Evolutionary conservation across 2,113 vertebrate species (phyloP).

Genomic region (Prinia subflava): DNA sequence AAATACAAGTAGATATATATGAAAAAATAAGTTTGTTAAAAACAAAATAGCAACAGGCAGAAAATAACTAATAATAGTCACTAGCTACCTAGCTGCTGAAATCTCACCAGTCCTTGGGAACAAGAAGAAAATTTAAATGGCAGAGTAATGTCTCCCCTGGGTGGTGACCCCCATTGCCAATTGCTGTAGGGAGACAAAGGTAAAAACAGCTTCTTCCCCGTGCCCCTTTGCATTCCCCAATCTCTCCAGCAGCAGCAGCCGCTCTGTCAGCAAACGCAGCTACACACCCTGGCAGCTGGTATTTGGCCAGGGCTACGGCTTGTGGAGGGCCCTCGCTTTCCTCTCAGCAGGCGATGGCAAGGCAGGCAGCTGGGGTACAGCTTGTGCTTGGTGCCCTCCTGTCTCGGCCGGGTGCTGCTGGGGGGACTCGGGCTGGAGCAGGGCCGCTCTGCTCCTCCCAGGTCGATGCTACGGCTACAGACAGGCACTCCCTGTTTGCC

Average conservation of each 20-base stretch:
- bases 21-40: background rate
- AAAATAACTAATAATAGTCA: background rate
- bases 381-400: background rate
- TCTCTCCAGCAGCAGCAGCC: background rate
- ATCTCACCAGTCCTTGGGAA: background rate
- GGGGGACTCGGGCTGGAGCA: fast-evolving
- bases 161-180: background rate
- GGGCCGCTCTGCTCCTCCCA: background rate
- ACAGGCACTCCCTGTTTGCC: too few species aligned
- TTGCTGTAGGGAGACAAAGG: background rate
- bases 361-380: background rate
- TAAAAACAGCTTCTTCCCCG: background rate
- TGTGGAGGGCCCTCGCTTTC: fast-evolving
- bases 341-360: background rate
- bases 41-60: background rate
- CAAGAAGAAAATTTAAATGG: background rate
- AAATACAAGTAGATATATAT: background rate
- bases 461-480: background rate
- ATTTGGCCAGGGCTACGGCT: fast-evolving
- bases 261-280: fast-evolving
- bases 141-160: background rate
- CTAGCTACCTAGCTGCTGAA: background rate
- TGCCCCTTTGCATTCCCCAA: background rate
- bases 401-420: fast-evolving
- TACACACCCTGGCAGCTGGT: background rate